Evolutionary conservation across 2,888 invertebrate genomes (phyloP).

Genomic region (Troides aeacus): DNA sequence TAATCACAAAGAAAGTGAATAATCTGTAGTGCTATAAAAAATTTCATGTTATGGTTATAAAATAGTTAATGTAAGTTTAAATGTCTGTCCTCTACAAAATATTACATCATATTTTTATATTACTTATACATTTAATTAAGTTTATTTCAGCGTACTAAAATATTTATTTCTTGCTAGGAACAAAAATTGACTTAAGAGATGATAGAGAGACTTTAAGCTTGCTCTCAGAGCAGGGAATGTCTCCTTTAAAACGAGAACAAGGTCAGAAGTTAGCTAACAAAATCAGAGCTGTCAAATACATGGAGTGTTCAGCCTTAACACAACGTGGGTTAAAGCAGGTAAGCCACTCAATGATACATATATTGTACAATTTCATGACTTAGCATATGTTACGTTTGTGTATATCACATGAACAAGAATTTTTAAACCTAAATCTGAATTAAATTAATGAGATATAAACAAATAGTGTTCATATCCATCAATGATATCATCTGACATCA

Average conservation of each 20-base stretch:
- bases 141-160: too few species aligned
- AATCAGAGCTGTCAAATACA: conserved; percentile 98
- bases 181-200: conserved; percentile 99
- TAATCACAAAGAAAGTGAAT: too few species aligned
- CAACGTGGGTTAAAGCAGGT: conserved; percentile 97
- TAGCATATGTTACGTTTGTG: too few species aligned
- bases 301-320: conserved; percentile 99
- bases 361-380: too few species aligned
- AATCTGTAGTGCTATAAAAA: too few species aligned
- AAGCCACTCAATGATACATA: conserved; percentile 29
- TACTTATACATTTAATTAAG: too few species aligned
- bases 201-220: conserved; percentile 96
- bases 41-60: too few species aligned
- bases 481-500: neutral
- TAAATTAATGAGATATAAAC: neutral
- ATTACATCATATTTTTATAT: too few species aligned
- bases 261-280: conserved; percentile 99
- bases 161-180: conserved; percentile 81
- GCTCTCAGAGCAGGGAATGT: conserved; percentile 95
- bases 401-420: too few species aligned
- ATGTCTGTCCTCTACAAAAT: too few species aligned
- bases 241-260: conserved; percentile 98
- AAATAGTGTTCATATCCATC: neutral
- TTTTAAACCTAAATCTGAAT: too few species aligned
- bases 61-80: too few species aligned